Evolutionary conservation across 2,797 vertebrate genomes (phyloP).

Genomic region (Gymnothorax javanicus): DNA sequence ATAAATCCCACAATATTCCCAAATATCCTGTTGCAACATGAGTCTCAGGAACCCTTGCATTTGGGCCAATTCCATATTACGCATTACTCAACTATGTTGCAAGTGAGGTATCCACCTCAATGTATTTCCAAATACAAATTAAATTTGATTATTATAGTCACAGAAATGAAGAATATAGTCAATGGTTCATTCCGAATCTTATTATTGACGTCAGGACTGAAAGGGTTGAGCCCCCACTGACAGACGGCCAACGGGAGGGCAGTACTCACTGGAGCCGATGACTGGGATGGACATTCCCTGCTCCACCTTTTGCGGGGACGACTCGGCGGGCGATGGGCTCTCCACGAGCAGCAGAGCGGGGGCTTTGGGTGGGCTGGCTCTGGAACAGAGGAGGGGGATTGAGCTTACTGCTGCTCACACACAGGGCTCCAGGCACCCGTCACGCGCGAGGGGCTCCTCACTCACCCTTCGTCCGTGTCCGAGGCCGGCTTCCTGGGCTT

Average conservation of each 20-base stretch:
- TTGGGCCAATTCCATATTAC: too few species aligned
- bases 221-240: too few species aligned
- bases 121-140: neutral
- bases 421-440: neutral
- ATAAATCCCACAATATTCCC: too few species aligned
- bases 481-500: constrained; percentile 70
- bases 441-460: neutral
- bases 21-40: too few species aligned
- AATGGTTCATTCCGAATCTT: too few species aligned
- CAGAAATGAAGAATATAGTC: too few species aligned
- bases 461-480: constrained; percentile 70
- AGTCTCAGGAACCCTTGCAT: too few species aligned
- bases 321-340: constrained; percentile 38
- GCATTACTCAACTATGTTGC: too few species aligned
- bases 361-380: constrained; percentile 48
- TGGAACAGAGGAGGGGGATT: neutral
- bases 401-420: neutral
- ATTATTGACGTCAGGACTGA: too few species aligned
- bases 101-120: too few species aligned
- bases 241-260: neutral
- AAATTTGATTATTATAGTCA: too few species aligned
- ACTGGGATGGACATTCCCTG: constrained; percentile 70
- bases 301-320: constrained; percentile 50
- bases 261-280: constrained; percentile 71
- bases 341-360: constrained; percentile 45